Conservation (phyloP, 2,113 vertebrate species). For the Podarcis raffonei region DNA sequence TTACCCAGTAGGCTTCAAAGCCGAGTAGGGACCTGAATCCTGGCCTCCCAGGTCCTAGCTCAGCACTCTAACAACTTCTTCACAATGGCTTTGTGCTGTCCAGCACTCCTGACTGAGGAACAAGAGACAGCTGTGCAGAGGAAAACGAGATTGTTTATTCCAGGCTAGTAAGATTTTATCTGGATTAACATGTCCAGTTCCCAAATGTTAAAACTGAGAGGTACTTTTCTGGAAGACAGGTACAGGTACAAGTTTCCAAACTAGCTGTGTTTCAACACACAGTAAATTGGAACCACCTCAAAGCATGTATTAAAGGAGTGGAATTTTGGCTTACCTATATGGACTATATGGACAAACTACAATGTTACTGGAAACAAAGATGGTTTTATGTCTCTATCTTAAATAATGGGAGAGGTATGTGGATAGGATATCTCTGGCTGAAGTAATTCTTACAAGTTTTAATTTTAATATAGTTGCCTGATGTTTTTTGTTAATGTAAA, state of each 20-base stretch:
- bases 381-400: neutral
- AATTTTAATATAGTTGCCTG: too few species aligned
- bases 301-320: neutral
- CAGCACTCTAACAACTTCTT: too few species aligned
- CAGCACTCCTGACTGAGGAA: too few species aligned
- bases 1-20: too few species aligned
- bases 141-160: too few species aligned
- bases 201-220: neutral
- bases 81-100: too few species aligned
- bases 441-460: neutral
- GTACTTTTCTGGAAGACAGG: neutral
- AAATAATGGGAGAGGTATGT: neutral
- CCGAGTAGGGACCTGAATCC: too few species aligned
- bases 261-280: neutral
- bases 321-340: neutral
- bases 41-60: too few species aligned
- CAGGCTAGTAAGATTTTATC: too few species aligned
- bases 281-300: neutral
- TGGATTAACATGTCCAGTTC: too few species aligned
- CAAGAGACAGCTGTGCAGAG: too few species aligned
- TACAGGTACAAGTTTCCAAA: neutral
- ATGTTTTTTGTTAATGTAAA: neutral
- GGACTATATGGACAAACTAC: neutral
- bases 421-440: neutral
- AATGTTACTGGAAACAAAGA: neutral